Evolutionary conservation across 2,888 invertebrate species (phyloP), one percentile per base, ranked within the genome.

Genomic region (Cerceris ruficornis): DNA sequence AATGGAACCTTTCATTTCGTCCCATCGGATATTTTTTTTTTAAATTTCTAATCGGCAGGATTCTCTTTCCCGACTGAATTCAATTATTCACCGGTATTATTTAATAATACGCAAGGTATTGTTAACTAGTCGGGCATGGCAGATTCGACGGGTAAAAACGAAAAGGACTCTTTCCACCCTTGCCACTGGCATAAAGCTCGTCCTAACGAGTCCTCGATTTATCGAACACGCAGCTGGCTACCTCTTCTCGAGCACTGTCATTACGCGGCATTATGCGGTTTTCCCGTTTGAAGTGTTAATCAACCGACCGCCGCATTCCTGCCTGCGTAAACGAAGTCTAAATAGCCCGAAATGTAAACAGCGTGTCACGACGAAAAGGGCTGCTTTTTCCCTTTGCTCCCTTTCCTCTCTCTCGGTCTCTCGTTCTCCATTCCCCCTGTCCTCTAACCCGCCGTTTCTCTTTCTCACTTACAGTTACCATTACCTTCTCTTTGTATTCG

Each of bases 201-300:
- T 64, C 70, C 75, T 85, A 88, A 86, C 79, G 83, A 84, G 75
- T 73, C 60, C 81, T 74, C 83, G 85, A 85, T 88, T 86, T 83
- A 82, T 84, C 86, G 82, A 82, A 82, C 83, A 74, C 78, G 77
- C 77, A 52, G 78, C 69, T 67, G 69, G 75, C 81, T 77, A 69
- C 75, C 82, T 77, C 82, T 78, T 75, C 52, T 75, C 77, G 66
- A 64, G 76, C 72, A 72, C 80, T 80, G 81, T 83, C 86, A 85
- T 87, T 88, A 84, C 78, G 77, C 67, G 79, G 86, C 77, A 88
- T 89, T 89, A 88, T 88, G 87, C 69, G 88, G 88, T 86, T 89
- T 87, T 84, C 83, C 77, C 82, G 82, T 88, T 89, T 86, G 81
- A 88, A 89, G 86, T 84, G 88, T 88, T 89, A 90, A 88, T 89